phyloP scores from a whole-genome alignment of 2,888 invertebrate genomes.

The Microctonus aethiopoides region DNA sequence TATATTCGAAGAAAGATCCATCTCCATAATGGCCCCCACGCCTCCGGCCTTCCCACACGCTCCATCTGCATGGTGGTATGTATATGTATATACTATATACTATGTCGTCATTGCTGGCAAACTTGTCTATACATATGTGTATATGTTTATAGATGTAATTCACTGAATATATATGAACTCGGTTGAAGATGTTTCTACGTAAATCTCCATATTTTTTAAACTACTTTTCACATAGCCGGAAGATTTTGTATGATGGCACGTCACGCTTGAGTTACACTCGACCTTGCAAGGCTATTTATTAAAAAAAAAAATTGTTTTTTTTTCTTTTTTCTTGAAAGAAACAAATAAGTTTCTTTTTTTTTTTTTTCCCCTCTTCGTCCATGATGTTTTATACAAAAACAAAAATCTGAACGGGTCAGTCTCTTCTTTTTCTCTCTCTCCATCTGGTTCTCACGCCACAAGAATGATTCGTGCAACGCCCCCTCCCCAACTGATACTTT shows the following conservation, averaged over 20 bases:
- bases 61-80: conserved; percentile 45
- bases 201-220: neutral
- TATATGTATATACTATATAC: conserved; percentile 28
- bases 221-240: neutral
- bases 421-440: neutral
- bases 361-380: neutral
- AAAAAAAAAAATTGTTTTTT: too few species aligned
- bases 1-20: conserved; percentile 63
- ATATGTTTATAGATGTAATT: neutral
- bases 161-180: neutral
- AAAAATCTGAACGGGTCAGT: conserved; percentile 11
- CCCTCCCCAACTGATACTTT: conserved; percentile 35
- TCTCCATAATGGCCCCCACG: conserved; percentile 63
- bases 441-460: conserved; percentile 46
- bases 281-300: conserved; percentile 30
- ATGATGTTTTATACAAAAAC: conserved; percentile 2
- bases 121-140: neutral
- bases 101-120: conserved; percentile 18
- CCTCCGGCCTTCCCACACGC: conserved; percentile 54
- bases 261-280: neutral
- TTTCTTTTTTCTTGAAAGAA: conserved; percentile 2
- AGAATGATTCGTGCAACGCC: conserved; percentile 34
- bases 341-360: neutral
- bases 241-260: neutral
- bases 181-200: neutral